Conservation (phyloP, 2,888 invertebrate species). For the Plebejus argus region DNA sequence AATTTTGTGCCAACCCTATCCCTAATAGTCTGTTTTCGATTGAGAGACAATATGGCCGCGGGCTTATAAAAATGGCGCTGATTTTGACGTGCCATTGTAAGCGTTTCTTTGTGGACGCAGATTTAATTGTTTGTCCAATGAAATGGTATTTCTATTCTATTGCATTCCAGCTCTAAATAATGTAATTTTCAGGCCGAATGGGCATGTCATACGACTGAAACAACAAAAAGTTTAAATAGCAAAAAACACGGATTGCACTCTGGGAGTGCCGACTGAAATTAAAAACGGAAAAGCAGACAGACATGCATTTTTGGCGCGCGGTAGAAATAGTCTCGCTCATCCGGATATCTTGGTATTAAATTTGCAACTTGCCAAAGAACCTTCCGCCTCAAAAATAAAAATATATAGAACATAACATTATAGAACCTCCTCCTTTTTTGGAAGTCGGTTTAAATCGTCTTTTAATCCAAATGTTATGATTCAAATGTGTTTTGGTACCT, state of each 20-base stretch:
- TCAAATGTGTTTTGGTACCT: no score
- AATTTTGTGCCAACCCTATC: not conserved
- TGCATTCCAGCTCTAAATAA: constrained; percentile 5
- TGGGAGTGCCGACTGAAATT: no score
- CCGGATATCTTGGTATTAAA: no score
- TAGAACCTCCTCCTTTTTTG: no score
- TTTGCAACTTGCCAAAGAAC: no score
- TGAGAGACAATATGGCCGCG: constrained; percentile 55
- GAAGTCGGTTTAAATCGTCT: no score
- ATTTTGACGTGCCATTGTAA: constrained; percentile 44
- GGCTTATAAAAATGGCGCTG: constrained; percentile 45
- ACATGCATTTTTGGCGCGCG: no score
- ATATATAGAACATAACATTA: no score
- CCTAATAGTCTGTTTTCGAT: constrained; percentile 42
- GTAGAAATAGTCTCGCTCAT: no score
- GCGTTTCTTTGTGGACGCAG: constrained; percentile 37
- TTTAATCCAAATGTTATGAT: no score
- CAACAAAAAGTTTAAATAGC: not conserved
- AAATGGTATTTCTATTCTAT: constrained; percentile 16
- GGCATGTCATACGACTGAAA: not conserved
- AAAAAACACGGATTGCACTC: not conserved
- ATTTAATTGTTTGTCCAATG: constrained; percentile 23
- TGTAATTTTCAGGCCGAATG: not conserved
- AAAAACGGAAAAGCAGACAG: no score
- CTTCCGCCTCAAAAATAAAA: no score